A percentile compares a stretch with the other conserved stretches of the same genome.
phyloP scores from a whole-genome alignment of 2,888 invertebrate species.

The Spialia ferax region DNA sequence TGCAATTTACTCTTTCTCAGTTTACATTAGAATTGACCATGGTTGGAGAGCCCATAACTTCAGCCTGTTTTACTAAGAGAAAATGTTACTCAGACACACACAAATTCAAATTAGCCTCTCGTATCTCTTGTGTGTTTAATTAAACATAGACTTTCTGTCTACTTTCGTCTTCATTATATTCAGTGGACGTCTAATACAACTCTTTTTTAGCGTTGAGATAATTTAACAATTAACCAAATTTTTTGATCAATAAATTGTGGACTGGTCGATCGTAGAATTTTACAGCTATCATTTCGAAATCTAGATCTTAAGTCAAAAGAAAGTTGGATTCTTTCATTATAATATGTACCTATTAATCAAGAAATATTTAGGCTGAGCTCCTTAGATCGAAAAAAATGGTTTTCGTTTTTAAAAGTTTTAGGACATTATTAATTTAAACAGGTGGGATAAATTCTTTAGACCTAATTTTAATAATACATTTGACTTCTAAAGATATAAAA shows the following conservation, averaged over 20 bases:
- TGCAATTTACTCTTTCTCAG: slow-evolving; percentile 3
- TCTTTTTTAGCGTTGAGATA: background rate
- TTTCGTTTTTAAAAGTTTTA: background rate
- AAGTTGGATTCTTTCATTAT: slow-evolving; percentile 21
- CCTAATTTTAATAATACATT: too few species aligned
- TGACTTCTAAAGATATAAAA: too few species aligned
- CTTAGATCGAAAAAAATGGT: background rate
- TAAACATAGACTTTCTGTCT: slow-evolving; percentile 20
- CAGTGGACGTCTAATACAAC: background rate
- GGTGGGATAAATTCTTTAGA: too few species aligned
- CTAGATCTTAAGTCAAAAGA: slow-evolving; percentile 27
- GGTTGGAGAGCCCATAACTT: slow-evolving; percentile 9
- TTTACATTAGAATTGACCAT: slow-evolving; percentile 22
- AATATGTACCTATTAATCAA: slow-evolving; percentile 23
- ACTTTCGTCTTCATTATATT: slow-evolving; percentile 26
- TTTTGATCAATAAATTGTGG: background rate
- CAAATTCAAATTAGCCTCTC: slow-evolving; percentile 5
- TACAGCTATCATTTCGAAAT: slow-evolving; percentile 5
- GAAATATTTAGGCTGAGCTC: slow-evolving; percentile 11
- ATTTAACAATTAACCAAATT: slow-evolving; percentile 6
- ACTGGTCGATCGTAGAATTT: background rate
- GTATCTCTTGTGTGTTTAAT: slow-evolving; percentile 16
- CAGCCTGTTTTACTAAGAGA: slow-evolving; percentile 25
- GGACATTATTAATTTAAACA: background rate
- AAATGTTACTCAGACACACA: slow-evolving; percentile 3